Base-by-base conservation (phyloP, 2,888 invertebrate genomes). In the Rhodophaea formosa region DNA sequence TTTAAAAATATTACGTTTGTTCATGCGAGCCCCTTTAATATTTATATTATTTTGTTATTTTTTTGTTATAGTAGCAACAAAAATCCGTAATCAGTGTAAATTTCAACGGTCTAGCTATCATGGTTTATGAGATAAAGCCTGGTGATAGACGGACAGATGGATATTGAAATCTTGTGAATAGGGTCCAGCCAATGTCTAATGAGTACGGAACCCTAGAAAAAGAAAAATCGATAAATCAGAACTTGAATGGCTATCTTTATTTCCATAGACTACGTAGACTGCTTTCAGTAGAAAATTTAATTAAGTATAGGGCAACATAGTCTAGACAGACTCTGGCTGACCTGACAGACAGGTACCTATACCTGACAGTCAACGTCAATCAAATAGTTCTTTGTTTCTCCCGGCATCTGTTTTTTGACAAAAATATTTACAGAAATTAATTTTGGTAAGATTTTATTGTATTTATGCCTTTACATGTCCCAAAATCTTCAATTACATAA, bases 381-480 rank as follows among this genome's bases (percentile, higher is more conserved):
- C 39, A 39, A 39, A 39, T n/a, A 32, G 53, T 60, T 67, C 60
- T 52, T 63, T 64, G 70, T 66, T 69, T 69, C 67, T 62, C 58
- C 67, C 75, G 75, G 71, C 59, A 57, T 59, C 67, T 70, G 68
- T 67, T 69, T 74, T 66, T 53, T 61, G 57, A 49, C 54, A 60
- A 15, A 23, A 45, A 12, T 46, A 49, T 32, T 64, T 66, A 15
- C 45, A 43, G 12, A 29, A 51, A 46, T 51, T 52, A 29, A 49
- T 47, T 46, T 58, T 53, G 53, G 62, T 60, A 58, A 56, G 43
- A 47, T 46, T 30, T 44, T 55, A 47, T 30, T 53, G 16, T 51
- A 23, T 45, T 45, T 42, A 57, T 53, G 35, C 17, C 42, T 8
- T 16, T 53, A 46, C 16, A 39, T 39, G 10, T 1, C n/a, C 10